Evolutionary conservation across 37 sponge, comb jelly and placozoan species (phyloP).

Genomic region (Cliona cf. orientalis): DNA sequence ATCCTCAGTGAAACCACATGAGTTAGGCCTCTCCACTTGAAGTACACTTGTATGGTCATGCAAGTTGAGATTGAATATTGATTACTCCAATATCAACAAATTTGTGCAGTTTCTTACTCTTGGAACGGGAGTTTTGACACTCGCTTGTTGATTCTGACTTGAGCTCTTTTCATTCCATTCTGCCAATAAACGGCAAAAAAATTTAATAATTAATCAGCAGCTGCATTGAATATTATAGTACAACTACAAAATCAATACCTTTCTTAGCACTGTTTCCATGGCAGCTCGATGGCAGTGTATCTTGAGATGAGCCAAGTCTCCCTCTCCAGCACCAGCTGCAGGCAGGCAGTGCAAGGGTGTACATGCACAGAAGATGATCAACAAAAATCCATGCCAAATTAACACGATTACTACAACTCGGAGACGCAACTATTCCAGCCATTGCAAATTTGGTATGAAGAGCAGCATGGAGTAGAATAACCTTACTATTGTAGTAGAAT

Average conservation of each 20-base stretch:
- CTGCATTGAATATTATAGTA: background rate
- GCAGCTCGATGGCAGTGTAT: slow-evolving; percentile 80
- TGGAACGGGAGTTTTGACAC: slow-evolving; percentile 71
- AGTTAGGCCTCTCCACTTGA: slow-evolving; percentile 2
- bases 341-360: background rate
- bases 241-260: slow-evolving; percentile 23
- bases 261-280: slow-evolving; percentile 63
- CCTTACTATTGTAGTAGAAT: no score
- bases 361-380: background rate
- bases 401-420: no score
- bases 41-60: no score
- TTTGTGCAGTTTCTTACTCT: slow-evolving; percentile 38
- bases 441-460: no score
- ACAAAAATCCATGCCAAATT: background rate
- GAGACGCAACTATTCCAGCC: no score
- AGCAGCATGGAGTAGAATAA: no score
- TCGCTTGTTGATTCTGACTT: slow-evolving; percentile 47
- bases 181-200: slow-evolving; percentile 24
- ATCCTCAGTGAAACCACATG: background rate
- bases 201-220: background rate
- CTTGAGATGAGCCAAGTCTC: slow-evolving; percentile 30
- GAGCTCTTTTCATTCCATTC: slow-evolving; percentile 54
- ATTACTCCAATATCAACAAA: no score
- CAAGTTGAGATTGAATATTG: no score
- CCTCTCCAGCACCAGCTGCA: slow-evolving; percentile 4